Percentiles rank a stretch among this genome's conserved stretches.
Evolutionary conservation across 2,888 invertebrate species (phyloP).

Genomic region (Trachelus stipa): DNA sequence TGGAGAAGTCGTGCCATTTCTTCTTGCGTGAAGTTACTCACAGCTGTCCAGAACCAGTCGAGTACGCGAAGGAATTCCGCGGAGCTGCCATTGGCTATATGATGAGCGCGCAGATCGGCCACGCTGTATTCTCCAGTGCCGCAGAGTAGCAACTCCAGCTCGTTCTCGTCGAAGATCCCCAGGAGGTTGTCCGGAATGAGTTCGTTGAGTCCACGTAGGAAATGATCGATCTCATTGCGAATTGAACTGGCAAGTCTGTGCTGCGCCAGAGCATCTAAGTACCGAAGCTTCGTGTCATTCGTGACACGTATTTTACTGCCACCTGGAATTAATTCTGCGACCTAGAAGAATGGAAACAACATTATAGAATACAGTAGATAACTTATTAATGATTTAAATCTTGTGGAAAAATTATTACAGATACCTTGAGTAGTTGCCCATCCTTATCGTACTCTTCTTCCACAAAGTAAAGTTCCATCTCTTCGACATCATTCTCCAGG

Average conservation of each 20-base stretch:
- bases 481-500: constrained; percentile 88
- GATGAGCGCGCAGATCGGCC: constrained; percentile 89
- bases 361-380: background rate
- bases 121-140: constrained; percentile 94
- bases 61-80: constrained; percentile 86
- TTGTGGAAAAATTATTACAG: constrained; percentile 8
- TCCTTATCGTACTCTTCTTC: constrained; percentile 88
- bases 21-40: constrained; percentile 89
- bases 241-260: constrained; percentile 86
- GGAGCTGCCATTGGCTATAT: constrained; percentile 84
- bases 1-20: constrained; percentile 93
- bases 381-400: background rate
- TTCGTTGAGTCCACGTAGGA: constrained; percentile 90
- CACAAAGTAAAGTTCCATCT: constrained; percentile 86
- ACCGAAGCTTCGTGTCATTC: constrained; percentile 82
- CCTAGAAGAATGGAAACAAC: constrained; percentile 52
- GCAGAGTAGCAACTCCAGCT: constrained; percentile 93
- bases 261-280: constrained; percentile 90
- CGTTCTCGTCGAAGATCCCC: constrained; percentile 96
- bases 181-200: constrained; percentile 93
- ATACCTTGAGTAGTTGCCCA: constrained; percentile 80
- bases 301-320: constrained; percentile 82
- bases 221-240: constrained; percentile 86
- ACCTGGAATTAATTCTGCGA: constrained; percentile 84
- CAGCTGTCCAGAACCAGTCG: constrained; percentile 92